Conservation (phyloP, 2,888 invertebrate genomes). For the Drosophila recens region DNA sequence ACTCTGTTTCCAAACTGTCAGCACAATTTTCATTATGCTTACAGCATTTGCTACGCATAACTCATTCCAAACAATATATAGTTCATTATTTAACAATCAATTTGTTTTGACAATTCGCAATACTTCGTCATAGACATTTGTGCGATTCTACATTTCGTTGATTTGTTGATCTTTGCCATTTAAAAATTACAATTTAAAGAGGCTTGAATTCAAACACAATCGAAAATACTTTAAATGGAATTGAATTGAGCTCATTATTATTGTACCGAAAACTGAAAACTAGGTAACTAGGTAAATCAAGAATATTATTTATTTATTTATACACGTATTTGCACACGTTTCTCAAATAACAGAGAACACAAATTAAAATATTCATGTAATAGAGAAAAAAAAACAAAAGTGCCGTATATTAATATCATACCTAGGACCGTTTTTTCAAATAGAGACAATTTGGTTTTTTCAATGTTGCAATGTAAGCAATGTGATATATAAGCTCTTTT, state of each 20-base stretch:
- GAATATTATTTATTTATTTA: no score
- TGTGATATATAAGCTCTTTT: no score
- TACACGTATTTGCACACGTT: no score
- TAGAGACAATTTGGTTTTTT: no score
- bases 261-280: neutral
- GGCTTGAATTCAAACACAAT: neutral
- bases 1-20: constrained; percentile 53
- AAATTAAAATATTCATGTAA: no score
- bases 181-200: constrained; percentile 23
- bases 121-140: constrained; percentile 15
- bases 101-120: constrained; percentile 70
- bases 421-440: no score
- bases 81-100: constrained; percentile 83
- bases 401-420: no score
- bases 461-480: no score
- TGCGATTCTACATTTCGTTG: neutral
- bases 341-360: no score
- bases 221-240: neutral
- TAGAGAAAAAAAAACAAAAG: no score
- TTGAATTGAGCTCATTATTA: neutral
- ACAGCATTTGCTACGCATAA: constrained; percentile 62
- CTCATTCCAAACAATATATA: constrained; percentile 77
- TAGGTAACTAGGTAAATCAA: neutral
- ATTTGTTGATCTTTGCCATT: constrained; percentile 16
- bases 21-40: constrained; percentile 53